phyloP scores from a whole-genome alignment of 2,113 vertebrate species.

The Pelodiscus sinensis region DNA sequence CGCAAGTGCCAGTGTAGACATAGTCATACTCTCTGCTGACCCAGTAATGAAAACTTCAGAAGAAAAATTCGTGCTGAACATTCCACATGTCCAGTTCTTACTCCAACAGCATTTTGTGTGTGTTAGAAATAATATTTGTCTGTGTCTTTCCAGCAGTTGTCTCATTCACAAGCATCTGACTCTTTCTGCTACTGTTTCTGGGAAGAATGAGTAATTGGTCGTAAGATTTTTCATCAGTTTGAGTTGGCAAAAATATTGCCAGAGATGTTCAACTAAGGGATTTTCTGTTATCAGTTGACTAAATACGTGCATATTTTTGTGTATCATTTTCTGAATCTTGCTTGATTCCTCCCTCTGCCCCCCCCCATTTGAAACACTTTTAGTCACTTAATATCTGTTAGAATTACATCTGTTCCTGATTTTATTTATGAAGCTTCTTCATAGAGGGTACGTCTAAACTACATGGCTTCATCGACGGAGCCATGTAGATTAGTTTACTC shows the following conservation, averaged over 20 bases:
- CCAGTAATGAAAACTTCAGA: constrained; percentile 18
- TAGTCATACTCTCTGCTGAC: background rate
- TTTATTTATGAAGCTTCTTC: constrained; percentile 19
- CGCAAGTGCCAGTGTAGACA: background rate
- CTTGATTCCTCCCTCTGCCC: background rate
- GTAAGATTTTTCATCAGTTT: background rate
- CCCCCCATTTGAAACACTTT: background rate
- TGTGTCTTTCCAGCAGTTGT: constrained; percentile 61
- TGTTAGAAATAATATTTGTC: constrained; percentile 52
- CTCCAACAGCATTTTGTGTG: background rate
- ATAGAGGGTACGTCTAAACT: too few species aligned
- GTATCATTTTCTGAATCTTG: background rate
- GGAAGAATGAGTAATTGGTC: constrained; percentile 62
- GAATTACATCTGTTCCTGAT: background rate
- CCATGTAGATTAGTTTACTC: too few species aligned
- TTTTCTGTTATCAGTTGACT: constrained; percentile 23
- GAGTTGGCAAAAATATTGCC: background rate
- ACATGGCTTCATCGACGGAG: too few species aligned
- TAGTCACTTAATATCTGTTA: background rate
- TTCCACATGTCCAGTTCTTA: background rate
- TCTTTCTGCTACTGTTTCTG: constrained; percentile 46
- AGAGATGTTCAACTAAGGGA: background rate
- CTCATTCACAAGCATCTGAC: constrained; percentile 49
- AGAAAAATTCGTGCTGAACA: background rate
- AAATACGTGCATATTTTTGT: background rate